Conservation (phyloP, 2,113 vertebrate genomes). For the Hydrolagus affinis region DNA sequence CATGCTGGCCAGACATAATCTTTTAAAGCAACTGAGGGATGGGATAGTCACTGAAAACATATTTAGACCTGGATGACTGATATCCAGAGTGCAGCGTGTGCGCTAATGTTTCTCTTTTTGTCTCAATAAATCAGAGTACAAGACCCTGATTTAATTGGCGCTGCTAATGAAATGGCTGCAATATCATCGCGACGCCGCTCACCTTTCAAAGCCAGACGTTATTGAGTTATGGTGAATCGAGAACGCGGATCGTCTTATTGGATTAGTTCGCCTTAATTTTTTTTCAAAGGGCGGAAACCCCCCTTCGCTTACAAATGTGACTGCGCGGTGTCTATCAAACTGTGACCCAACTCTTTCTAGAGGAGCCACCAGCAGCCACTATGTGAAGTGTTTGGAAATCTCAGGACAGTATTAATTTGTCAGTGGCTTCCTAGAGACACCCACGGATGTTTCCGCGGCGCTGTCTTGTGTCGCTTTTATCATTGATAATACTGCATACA, state of each 20-base stretch:
- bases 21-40: constrained; percentile 18
- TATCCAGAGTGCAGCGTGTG: constrained; percentile 6
- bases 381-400: no score
- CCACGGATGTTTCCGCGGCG: no score
- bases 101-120: constrained; percentile 1
- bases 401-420: no score
- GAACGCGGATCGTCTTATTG: constrained; percentile 28
- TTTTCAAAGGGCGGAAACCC: background rate
- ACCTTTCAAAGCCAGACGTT: constrained; percentile 46
- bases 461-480: no score
- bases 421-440: no score
- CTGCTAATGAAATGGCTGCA: constrained; percentile 53
- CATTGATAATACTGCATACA: no score
- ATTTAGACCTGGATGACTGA: constrained; percentile 23
- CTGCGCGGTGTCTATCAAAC: background rate
- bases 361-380: no score
- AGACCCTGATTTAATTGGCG: constrained; percentile 37
- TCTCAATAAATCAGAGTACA: constrained; percentile 30
- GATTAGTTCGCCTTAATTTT: constrained; percentile 2
- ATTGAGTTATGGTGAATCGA: constrained; percentile 47
- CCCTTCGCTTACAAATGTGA: no score
- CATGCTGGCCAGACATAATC: background rate
- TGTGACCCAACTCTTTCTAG: no score
- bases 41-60: constrained; percentile 26
- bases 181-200: constrained; percentile 42